Base-by-base conservation (phyloP, 2,113 vertebrate species). In the Mesembrinibis cayennensis region DNA sequence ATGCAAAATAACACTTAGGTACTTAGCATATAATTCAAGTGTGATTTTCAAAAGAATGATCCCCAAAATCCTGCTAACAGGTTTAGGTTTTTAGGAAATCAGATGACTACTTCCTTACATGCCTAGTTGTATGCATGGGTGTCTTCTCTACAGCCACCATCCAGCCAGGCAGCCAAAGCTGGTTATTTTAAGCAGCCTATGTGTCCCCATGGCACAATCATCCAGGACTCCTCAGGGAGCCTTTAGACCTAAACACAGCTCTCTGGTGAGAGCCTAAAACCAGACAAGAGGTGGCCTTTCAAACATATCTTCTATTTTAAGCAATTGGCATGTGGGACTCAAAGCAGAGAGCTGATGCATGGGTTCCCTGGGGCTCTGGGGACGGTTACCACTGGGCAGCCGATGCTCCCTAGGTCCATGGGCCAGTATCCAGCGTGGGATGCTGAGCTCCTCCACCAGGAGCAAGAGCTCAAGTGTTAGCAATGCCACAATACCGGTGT, bases 401-500 rank as follows among this genome's bases (percentile, higher is more conserved):
- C 42, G 56, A 6, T 0, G 1, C 8, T 62, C 66, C n/a, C 38
- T 16, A 3, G 7, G 27, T 26, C 40, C 58, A 16, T 5, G 25
- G 53, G n/a, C 36, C 10, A 7, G 29, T 2, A 38, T 6, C 27
- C 29, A 36, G 36, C 0, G 1, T 59, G 45, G 47, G 26, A 74
- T 1, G 1, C 18, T 7, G 16, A 90, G 23, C 45, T 88, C 40
- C 88, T 82, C n/a, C 16, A 15, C 26, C n/a, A 76, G 20, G 13
- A 82, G 13, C 20, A 22, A 59, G 20, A 17, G 25, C 25, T 79
- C 52, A 25, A 29, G 25, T 77, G 16, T 72, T 32, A 72, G 49
- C 34, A 65, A 45, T 14, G 30, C 29, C 53, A 61, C 47, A 74
- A 38, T 32, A 61, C 7, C 36, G 44, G 13, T 42, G 7, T 22